Base-by-base conservation (phyloP, 2,888 invertebrate species). In the Mycalesis mineus region DNA sequence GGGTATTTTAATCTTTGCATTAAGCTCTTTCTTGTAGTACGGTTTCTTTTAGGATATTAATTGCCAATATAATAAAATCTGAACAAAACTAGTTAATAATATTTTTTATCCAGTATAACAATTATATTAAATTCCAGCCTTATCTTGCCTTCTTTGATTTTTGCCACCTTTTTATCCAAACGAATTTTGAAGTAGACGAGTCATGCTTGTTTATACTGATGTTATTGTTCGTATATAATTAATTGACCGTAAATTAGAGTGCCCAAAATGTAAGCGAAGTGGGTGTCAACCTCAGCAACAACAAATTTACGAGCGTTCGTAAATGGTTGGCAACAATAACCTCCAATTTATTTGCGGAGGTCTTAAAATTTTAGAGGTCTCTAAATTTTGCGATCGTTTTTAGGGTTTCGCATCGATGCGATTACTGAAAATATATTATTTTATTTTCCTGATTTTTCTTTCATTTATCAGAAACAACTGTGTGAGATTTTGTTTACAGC, bases 301-400 rank as follows among this genome's bases (percentile, higher is more conserved):
- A 54, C 36, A 53, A 54, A 54, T 58, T 58, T 54, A 58, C 58
- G 54, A 54, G 48, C n/a, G 36, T 41, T 61, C 55, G 22, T 61
- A 42, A 49, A 63, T 50, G 44, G 56, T 53, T 60, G 45, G 57
- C 63, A 44, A 60, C 45, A 37, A 47, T 48, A 53, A 57, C 57
- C 62, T 57, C 45, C 45, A 55, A 28, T 40, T 49, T 60, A 64
- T 61, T 63, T 22, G 47, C 61, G 62, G 65, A 67, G 63, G 65
- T 60, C 64, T 65, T 61, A 65, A 62, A 58, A 62, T 66, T 61
- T 55, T 28, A 28, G n/a, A 33, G 17, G 63, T 69, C 44, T 39
- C 74, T 74, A 75, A 75, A 72, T 71, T 72, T 71, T 61, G 69
- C 66, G 73, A 76, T 79, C 73, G 74, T n/a, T 33, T 22, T 11